Evolutionary conservation across 1,140 invertebrate species (phyloP), one percentile per base, ranked within the genome.

Genomic region (Eubasilissa regina): DNA sequence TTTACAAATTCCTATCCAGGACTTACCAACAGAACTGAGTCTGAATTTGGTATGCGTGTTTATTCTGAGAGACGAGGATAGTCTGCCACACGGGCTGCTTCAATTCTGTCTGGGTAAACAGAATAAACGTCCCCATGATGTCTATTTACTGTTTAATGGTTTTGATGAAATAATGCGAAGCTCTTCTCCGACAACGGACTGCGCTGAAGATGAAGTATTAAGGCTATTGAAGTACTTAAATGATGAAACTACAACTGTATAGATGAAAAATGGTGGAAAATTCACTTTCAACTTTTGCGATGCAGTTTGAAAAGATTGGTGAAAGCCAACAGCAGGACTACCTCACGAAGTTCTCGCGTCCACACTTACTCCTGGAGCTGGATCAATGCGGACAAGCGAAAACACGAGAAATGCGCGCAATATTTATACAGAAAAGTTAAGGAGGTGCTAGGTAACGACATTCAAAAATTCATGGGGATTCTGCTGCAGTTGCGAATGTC

Each of bases 81-180:
- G 17, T 13, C 6, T 1, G 0, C 15, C 4, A 7, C 13, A 3
- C 3, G 12, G 21, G 6, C 7, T 58, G n/a, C n/a, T 58, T 3
- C 55, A 58, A 10, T 58, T 19, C 21, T 58, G 55, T 7, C n/a
- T 58, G 0, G 25, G 6, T 35, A 35, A 35, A 35, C 55, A 58
- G 7, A 19, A 8, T 17, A 11, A 58, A 6, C 11, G 9, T 21
- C 4, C 60, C 0, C 19, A 0, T 1, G 4, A 48, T 17, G 15
- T 68, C 0, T 68, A 9, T 19, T 0, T 68, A 7, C 17, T 68
- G 0, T 68, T 68, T 9, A 43, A 68, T 43, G 64, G 64, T 47
- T 68, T 68, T 6, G 64, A 68, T 11, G 64, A 68, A 68, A 68
- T 68, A 9, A n/a, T 17, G 17, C 35, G 45, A 48, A n/a, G 12